Percentiles rank a stretch among this genome's conserved stretches.
Conservation (phyloP, 35 echinoderm and acorn worm species). For the Anneissia japonica region DNA sequence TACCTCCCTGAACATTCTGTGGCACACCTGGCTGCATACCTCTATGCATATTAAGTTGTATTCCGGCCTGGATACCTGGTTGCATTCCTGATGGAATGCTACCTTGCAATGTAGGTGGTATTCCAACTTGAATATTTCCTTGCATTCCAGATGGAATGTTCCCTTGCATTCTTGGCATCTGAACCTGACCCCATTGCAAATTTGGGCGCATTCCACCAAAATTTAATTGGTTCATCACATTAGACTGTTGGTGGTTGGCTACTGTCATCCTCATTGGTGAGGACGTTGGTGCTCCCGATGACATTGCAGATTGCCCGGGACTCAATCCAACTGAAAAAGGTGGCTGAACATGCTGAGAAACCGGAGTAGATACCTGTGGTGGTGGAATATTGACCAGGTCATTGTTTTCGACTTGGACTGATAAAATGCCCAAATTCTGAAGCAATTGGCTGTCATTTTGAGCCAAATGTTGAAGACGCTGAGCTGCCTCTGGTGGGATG, state of each 20-base stretch:
- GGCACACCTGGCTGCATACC: not conserved
- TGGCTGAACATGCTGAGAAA: not conserved
- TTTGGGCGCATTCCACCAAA: not conserved
- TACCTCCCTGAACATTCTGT: not conserved
- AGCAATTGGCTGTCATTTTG: conserved; percentile 63
- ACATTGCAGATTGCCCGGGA: not conserved
- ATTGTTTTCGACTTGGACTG: conserved; percentile 80
- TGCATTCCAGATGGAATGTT: not conserved
- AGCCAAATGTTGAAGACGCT: conserved; percentile 67
- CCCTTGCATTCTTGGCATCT: not conserved
- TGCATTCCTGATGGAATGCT: not conserved
- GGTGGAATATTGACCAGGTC: conserved; percentile 13
- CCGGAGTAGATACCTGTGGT: not conserved
- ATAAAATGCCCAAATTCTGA: conserved; percentile 78
- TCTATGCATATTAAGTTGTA: not conserved
- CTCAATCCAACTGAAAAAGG: not conserved
- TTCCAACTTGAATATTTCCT: not conserved
- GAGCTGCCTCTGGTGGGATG: conserved; percentile 81
- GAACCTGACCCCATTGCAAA: not conserved
- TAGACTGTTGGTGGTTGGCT: not conserved
- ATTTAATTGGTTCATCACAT: not conserved
- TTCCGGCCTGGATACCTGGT: not conserved
- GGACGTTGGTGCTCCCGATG: not conserved
- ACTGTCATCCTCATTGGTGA: not conserved
- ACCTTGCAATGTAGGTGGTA: not conserved